phyloP scores from a whole-genome alignment of 1,140 invertebrate genomes.

The Araneus ventricosus region DNA sequence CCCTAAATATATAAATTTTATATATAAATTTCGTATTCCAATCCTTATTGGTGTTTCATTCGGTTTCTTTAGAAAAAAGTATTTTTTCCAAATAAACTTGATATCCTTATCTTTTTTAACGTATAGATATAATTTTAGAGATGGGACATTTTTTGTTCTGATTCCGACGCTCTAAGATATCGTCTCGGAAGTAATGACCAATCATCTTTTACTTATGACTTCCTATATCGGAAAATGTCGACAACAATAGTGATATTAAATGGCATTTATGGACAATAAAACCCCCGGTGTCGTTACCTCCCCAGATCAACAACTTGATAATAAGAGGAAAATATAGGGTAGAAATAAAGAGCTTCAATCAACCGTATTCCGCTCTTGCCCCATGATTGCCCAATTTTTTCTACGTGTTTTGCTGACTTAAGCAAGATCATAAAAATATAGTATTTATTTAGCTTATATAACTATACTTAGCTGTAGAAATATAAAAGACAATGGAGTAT shows the following conservation, averaged over 20 bases:
- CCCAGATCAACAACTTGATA: neutral
- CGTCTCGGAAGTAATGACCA: neutral
- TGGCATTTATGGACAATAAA: conserved; percentile 46
- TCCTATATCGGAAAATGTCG: neutral
- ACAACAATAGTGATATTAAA: conserved; percentile 35
- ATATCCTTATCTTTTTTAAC: no score
- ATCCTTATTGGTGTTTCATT: no score
- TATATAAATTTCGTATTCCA: no score
- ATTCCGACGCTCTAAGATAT: neutral
- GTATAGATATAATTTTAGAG: no score
- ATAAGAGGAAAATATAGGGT: conserved; percentile 4
- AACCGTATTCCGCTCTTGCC: neutral
- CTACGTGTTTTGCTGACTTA: neutral
- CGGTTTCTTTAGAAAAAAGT: no score
- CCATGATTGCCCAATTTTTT: neutral
- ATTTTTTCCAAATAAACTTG: no score
- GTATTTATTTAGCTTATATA: no score
- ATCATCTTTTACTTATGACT: conserved; percentile 28
- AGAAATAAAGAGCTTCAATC: conserved; percentile 12
- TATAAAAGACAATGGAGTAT: no score
- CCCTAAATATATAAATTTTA: no score
- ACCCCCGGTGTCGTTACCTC: neutral
- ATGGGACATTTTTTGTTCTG: no score
- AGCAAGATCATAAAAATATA: neutral
- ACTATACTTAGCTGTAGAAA: no score